These are phyloP conservation scores for Unio pictorum DNA, from an alignment of 2,888 invertebrate species.

Conservation along the genomic window DNA sequence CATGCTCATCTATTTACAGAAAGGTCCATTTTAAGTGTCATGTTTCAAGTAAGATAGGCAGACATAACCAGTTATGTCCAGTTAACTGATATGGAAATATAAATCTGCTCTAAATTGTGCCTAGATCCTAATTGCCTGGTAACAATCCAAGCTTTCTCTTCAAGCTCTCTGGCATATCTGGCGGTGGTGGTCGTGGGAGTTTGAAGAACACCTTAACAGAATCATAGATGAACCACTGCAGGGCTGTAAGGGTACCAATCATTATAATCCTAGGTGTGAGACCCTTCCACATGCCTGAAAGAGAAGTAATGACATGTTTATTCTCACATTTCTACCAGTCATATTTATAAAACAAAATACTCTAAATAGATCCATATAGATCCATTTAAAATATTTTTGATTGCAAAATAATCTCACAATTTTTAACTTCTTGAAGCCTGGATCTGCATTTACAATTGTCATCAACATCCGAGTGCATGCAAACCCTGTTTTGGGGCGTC, in stretches of 20 bases:
- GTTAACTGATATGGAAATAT: too few species aligned
- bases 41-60: too few species aligned
- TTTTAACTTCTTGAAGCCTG: background rate
- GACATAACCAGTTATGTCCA: too few species aligned
- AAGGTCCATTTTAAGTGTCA: too few species aligned
- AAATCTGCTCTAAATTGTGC: too few species aligned
- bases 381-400: background rate
- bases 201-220: slow-evolving; percentile 84
- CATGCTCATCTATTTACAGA: too few species aligned
- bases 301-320: too few species aligned
- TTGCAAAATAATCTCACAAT: too few species aligned
- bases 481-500: too few species aligned
- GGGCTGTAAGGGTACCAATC: slow-evolving; percentile 93
- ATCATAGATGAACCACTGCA: slow-evolving; percentile 94
- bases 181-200: slow-evolving; percentile 96
- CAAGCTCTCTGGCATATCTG: slow-evolving; percentile 89
- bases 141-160: slow-evolving; percentile 57
- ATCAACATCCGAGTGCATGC: too few species aligned
- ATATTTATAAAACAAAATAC: slow-evolving; percentile 11
- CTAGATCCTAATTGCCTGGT: too few species aligned
- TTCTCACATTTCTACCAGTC: background rate
- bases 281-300: slow-evolving; percentile 85
- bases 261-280: slow-evolving; percentile 89
- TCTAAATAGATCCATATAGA: background rate
- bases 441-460: too few species aligned